phyloP scores from a whole-genome alignment of 1,140 invertebrate species.

The Leptinotarsa lineolata region DNA sequence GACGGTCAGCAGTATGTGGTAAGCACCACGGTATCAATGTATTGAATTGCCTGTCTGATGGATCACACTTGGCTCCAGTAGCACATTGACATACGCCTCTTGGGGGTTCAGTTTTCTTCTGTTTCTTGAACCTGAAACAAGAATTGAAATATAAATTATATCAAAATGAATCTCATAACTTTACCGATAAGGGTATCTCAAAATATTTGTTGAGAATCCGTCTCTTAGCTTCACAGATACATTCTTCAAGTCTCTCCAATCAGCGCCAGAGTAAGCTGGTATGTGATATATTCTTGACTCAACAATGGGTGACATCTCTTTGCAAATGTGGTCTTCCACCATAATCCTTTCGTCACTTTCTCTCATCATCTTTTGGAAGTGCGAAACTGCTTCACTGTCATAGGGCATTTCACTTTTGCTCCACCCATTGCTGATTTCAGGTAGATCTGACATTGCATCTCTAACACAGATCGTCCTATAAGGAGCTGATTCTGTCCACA shows the following conservation, averaged over 20 bases:
- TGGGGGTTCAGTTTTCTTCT: slow-evolving; percentile 64
- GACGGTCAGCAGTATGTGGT: slow-evolving; percentile 84
- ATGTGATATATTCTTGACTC: slow-evolving; percentile 79
- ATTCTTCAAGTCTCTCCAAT: slow-evolving; percentile 89
- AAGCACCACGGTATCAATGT: slow-evolving; percentile 91
- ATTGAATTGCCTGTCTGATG: slow-evolving; percentile 78
- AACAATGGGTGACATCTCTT: slow-evolving; percentile 81
- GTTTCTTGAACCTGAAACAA: slow-evolving; percentile 68
- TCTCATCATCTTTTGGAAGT: slow-evolving; percentile 78
- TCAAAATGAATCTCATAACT: no score
- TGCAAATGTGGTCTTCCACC: slow-evolving; percentile 78
- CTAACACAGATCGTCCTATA: slow-evolving; percentile 61
- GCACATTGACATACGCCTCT: slow-evolving; percentile 84
- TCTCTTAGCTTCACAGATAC: slow-evolving; percentile 72
- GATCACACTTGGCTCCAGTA: slow-evolving; percentile 68
- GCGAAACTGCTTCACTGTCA: slow-evolving; percentile 70
- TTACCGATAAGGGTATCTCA: slow-evolving; percentile 59
- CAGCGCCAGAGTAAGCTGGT: slow-evolving; percentile 74
- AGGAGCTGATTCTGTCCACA: slow-evolving; percentile 47
- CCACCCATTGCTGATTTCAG: slow-evolving; percentile 75
- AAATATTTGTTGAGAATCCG: slow-evolving; percentile 66
- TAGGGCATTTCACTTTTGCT: slow-evolving; percentile 74
- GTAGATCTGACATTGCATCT: slow-evolving; percentile 84
- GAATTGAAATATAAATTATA: no score
- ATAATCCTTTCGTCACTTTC: slow-evolving; percentile 47